Conservation (phyloP, 1,140 invertebrate genomes). For the Bradysia coprophila region DNA sequence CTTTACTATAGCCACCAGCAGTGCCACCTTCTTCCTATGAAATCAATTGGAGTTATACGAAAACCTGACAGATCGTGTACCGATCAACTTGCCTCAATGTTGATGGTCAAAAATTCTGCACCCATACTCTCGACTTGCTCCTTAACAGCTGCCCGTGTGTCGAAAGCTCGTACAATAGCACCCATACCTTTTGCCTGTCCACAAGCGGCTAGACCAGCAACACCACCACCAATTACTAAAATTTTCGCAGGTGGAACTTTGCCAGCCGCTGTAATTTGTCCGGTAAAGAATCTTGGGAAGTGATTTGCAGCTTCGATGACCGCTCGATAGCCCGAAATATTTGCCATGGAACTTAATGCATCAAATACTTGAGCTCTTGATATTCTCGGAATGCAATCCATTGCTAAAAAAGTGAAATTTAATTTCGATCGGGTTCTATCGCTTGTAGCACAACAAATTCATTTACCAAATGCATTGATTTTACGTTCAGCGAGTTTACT, state of each 20-base stretch:
- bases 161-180: slow-evolving; percentile 72
- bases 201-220: slow-evolving; percentile 69
- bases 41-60: not conserved
- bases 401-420: slow-evolving; percentile 30
- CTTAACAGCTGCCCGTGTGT: slow-evolving; percentile 68
- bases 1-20: slow-evolving; percentile 71
- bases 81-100: slow-evolving; percentile 35
- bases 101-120: slow-evolving; percentile 66
- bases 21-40: slow-evolving; percentile 66
- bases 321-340: slow-evolving; percentile 77
- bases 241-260: slow-evolving; percentile 74
- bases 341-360: slow-evolving; percentile 82
- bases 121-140: slow-evolving; percentile 82
- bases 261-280: slow-evolving; percentile 73
- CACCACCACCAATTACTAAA: slow-evolving; percentile 73
- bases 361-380: slow-evolving; percentile 76
- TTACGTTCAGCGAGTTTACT: slow-evolving; percentile 47
- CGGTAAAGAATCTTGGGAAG: slow-evolving; percentile 72
- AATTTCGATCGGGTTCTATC: not conserved
- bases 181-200: slow-evolving; percentile 79
- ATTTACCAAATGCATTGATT: slow-evolving; percentile 63
- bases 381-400: slow-evolving; percentile 73
- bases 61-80: not conserved
- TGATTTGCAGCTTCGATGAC: slow-evolving; percentile 79
- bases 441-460: not conserved